Evolutionary conservation across 2,113 vertebrate species (phyloP).

Genomic region (Quiscalus mexicanus): DNA sequence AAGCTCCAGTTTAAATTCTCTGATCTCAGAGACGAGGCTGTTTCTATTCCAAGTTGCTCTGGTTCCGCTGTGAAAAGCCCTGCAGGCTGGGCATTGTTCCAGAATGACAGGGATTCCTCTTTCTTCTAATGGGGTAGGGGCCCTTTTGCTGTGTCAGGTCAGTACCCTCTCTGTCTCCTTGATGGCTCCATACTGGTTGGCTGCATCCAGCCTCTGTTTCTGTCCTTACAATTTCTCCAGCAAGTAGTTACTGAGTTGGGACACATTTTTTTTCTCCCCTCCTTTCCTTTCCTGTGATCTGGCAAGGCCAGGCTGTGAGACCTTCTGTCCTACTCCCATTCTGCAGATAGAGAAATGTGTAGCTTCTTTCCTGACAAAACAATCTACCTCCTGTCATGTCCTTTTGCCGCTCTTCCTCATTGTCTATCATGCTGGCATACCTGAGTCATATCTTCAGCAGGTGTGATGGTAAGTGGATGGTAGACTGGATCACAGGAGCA

Average conservation of each 20-base stretch:
- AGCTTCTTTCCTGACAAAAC: not conserved
- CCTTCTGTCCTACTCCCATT: not conserved
- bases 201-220: not conserved
- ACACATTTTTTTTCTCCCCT: not conserved
- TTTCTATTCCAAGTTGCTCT: conserved; percentile 17
- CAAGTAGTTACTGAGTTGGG: not conserved
- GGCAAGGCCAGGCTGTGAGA: not conserved
- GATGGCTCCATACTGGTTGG: not conserved
- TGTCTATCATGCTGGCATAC: not conserved
- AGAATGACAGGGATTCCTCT: not conserved
- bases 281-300: not conserved
- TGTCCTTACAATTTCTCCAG: not conserved
- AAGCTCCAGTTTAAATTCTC: conserved; percentile 64
- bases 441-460: not conserved
- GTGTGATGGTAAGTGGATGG: not conserved
- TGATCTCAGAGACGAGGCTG: conserved; percentile 21
- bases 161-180: not conserved
- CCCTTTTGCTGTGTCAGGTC: not conserved
- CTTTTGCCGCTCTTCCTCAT: not conserved
- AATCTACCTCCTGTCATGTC: not conserved
- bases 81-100: conserved; percentile 19
- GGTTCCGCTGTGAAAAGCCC: conserved; percentile 12
- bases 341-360: not conserved
- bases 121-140: not conserved
- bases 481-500: not conserved